A percentile compares a stretch with the other conserved stretches of the same genome.
Conservation (phyloP, 64 coral and sea anemone genomes). For the Porites lutea region DNA sequence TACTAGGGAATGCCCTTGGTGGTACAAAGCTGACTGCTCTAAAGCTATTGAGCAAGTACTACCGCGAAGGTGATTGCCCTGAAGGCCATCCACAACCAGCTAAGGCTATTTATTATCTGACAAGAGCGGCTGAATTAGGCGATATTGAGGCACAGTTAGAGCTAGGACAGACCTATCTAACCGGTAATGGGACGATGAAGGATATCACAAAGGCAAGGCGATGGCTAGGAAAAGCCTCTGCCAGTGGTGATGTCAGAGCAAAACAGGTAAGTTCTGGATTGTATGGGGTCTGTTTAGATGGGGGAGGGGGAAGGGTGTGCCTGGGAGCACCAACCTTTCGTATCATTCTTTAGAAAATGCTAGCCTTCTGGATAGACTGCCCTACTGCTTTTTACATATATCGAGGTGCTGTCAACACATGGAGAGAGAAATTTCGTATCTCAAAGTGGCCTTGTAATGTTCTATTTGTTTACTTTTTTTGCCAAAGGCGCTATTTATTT, state of each 20-base stretch:
- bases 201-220: conserved; percentile 38
- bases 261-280: conserved; percentile 15
- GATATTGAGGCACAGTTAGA: conserved; percentile 63
- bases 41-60: conserved; percentile 36
- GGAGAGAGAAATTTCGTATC: too few species aligned
- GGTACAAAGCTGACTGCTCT: conserved; percentile 34
- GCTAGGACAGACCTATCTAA: conserved; percentile 65
- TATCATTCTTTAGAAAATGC: too few species aligned
- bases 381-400: too few species aligned
- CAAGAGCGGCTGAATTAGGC: conserved; percentile 71
- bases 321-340: too few species aligned
- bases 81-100: conserved; percentile 73
- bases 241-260: conserved; percentile 24
- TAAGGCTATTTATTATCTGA: conserved; percentile 86
- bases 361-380: too few species aligned
- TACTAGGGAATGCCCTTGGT: background rate
- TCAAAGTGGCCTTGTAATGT: too few species aligned
- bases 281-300: too few species aligned
- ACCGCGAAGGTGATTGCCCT: conserved; percentile 76
- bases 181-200: conserved; percentile 52
- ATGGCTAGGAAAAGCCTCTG: conserved; percentile 79
- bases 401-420: too few species aligned
- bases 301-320: too few species aligned
- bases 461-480: too few species aligned
- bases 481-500: too few species aligned